phyloP scores from a whole-genome alignment of 2,888 invertebrate species.

The Anagyrus pseudococci region DNA sequence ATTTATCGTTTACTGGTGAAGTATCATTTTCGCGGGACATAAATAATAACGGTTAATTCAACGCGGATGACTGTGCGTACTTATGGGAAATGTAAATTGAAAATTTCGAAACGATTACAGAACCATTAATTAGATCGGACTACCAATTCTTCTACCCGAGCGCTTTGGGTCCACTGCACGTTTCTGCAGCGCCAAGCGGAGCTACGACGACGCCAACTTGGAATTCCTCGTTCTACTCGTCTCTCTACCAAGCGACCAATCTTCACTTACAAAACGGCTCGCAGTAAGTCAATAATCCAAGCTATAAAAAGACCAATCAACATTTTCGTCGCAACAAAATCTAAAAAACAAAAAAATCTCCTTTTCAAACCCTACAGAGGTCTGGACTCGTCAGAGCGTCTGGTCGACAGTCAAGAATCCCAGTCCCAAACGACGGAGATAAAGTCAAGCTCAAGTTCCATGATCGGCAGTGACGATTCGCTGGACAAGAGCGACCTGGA shows the following conservation, averaged over 20 bases:
- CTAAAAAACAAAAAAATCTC: not conserved
- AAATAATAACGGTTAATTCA: too few species aligned
- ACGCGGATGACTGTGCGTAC: too few species aligned
- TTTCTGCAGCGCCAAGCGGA: constrained; percentile 51
- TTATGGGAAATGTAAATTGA: too few species aligned
- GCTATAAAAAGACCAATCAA: not conserved
- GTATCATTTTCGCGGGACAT: too few species aligned
- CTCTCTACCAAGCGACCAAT: constrained; percentile 54
- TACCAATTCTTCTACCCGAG: constrained; percentile 60
- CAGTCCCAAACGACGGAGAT: constrained; percentile 51
- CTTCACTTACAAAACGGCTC: constrained; percentile 53
- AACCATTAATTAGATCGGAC: constrained; percentile 57
- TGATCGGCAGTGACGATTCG: constrained; percentile 68
- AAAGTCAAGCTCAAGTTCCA: constrained; percentile 65
- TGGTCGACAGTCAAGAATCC: constrained; percentile 50
- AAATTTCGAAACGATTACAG: too few species aligned
- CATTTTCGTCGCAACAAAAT: not conserved
- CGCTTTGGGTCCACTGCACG: constrained; percentile 56
- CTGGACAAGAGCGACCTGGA: constrained; percentile 64
- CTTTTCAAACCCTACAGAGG: constrained; percentile 42
- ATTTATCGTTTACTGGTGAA: too few species aligned
- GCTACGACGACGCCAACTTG: constrained; percentile 53
- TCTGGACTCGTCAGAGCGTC: constrained; percentile 51
- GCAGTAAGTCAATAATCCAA: constrained; percentile 51
- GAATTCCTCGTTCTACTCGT: constrained; percentile 59